These are phyloP conservation scores for Trichonephila inaurata DNA, from an alignment of 1,140 invertebrate species.

Conservation along the genomic window DNA sequence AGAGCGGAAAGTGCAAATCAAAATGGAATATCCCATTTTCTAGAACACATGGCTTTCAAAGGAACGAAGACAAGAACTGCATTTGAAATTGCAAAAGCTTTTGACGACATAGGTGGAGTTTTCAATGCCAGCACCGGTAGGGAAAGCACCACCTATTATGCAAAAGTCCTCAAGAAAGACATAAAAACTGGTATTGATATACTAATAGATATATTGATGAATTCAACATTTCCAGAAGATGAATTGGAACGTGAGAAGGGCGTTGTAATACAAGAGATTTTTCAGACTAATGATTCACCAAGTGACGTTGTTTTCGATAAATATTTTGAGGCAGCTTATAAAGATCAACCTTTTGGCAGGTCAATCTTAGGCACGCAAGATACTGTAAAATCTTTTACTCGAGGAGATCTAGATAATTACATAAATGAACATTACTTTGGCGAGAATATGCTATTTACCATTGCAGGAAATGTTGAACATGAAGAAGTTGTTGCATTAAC, in stretches of 20 bases:
- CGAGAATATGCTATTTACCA: conserved; percentile 1
- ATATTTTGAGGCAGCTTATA: conserved; percentile 15
- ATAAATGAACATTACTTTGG: background rate
- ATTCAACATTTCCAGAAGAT: background rate
- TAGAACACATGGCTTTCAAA: conserved; percentile 17
- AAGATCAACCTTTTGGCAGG: background rate
- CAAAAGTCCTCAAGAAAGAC: background rate
- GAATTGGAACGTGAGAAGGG: conserved; percentile 16
- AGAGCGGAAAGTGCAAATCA: background rate
- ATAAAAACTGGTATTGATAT: background rate
- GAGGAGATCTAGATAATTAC: conserved; percentile 17
- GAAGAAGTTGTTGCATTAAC: conserved; percentile 17
- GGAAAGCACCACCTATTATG: conserved; percentile 8
- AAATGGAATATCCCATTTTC: conserved; percentile 10
- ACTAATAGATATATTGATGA: conserved; percentile 11
- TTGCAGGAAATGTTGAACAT: conserved; percentile 17
- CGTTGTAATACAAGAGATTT: conserved; percentile 3
- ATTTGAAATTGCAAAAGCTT: conserved; percentile 5
- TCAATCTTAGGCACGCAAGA: conserved; percentile 16
- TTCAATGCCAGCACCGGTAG: background rate
- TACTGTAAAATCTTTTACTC: conserved; percentile 18
- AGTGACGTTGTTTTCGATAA: background rate
- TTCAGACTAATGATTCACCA: conserved; percentile 9
- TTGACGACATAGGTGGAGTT: background rate
- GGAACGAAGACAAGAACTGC: background rate